These are phyloP conservation scores for Gymnosoma rotundatum DNA, from an alignment of 2,888 invertebrate species.

Conservation along the genomic window DNA sequence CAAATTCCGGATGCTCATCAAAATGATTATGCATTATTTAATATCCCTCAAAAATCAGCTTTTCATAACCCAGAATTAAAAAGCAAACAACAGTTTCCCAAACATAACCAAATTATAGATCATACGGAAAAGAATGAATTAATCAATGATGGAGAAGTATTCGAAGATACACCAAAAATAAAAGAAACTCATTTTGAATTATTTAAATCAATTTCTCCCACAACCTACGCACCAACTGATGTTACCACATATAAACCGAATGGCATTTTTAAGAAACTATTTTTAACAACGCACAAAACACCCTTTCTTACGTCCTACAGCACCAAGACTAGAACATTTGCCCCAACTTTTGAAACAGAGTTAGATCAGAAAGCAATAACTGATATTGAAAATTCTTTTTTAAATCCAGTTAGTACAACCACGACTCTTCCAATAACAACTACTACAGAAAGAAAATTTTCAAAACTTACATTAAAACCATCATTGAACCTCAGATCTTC, in stretches of 20 bases:
- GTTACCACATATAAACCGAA: constrained; percentile 53
- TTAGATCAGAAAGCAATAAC: constrained; percentile 2
- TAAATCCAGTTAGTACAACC: constrained; percentile 3
- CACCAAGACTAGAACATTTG: constrained; percentile 16
- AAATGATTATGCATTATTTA: constrained; percentile 51
- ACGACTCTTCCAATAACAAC: constrained; percentile 35
- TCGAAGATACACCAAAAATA: constrained; percentile 49
- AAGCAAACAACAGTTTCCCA: constrained; percentile 31
- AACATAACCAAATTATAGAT: constrained; percentile 51
- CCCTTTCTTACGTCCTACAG: constrained; percentile 18
- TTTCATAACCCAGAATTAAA: constrained; percentile 8
- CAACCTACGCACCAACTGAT: constrained; percentile 25
- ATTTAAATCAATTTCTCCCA: constrained; percentile 26
- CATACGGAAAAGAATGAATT: constrained; percentile 7
- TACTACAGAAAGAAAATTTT: constrained; percentile 46
- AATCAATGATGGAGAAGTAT: constrained; percentile 16
- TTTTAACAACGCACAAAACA: constrained; percentile 33
- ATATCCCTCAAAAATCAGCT: constrained; percentile 31
- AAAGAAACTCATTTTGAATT: constrained; percentile 46
- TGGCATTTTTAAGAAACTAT: constrained; percentile 4
- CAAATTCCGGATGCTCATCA: constrained; percentile 19
- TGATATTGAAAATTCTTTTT: background rate
- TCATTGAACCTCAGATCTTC: constrained; percentile 4
- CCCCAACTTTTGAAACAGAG: constrained; percentile 12
- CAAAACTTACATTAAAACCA: constrained; percentile 35